Evolutionary conservation across 2,797 vertebrate species (phyloP).

Genomic region (Bradypodion pumilum): DNA sequence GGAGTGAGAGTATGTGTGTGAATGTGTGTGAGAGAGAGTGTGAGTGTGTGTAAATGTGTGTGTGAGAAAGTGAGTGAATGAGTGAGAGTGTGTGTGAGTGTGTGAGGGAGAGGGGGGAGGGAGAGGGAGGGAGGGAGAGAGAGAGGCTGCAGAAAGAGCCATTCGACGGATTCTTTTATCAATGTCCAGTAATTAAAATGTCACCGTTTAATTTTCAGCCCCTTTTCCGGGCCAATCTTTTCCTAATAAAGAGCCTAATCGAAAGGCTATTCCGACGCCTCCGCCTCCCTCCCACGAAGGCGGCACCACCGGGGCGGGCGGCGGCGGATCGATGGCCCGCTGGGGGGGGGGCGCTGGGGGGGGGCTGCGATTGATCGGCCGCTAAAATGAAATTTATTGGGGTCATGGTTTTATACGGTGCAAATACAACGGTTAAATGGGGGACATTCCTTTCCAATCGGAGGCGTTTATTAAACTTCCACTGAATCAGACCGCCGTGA

Average conservation of each 20-base stretch:
- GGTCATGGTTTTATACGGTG: constrained; percentile 91
- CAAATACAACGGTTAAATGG: constrained; percentile 94
- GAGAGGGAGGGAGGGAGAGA: no score
- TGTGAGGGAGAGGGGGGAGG: no score
- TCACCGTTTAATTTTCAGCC: constrained; percentile 92
- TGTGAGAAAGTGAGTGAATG: no score
- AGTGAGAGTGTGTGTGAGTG: no score
- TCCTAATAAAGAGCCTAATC: constrained; percentile 88
- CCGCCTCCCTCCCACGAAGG: background rate
- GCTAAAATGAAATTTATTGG: constrained; percentile 95
- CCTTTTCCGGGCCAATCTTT: constrained; percentile 85
- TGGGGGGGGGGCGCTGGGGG: background rate
- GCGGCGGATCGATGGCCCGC: background rate
- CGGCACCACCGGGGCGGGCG: background rate
- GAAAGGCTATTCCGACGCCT: constrained; percentile 82
- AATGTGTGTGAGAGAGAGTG: no score
- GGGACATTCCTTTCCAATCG: constrained; percentile 89
- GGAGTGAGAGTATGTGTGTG: no score
- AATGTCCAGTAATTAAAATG: constrained; percentile 98
- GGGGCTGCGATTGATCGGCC: constrained; percentile 86
- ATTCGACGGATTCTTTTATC: constrained; percentile 84
- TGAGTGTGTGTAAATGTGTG: no score
- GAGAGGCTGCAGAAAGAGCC: constrained; percentile 74
- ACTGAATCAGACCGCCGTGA: constrained; percentile 83
- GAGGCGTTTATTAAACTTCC: constrained; percentile 89